Conservation (phyloP, 2,113 vertebrate species). For the Odocoileus hemionus region DNA sequence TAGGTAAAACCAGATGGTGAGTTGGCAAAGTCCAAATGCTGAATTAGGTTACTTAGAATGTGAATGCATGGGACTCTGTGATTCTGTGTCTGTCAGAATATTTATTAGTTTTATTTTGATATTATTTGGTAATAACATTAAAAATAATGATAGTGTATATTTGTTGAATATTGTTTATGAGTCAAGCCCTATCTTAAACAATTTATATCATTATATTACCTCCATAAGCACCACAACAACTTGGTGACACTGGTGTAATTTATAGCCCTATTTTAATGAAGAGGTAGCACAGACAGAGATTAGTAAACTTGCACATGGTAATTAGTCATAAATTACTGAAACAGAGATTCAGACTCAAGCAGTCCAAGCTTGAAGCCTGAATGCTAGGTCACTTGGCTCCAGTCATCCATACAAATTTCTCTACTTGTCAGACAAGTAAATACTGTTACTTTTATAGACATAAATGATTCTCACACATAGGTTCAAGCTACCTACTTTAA, state of each 20-base stretch:
- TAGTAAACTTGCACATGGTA: background rate
- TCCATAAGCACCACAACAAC: background rate
- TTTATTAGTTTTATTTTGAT: background rate
- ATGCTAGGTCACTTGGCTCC: background rate
- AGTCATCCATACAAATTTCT: background rate
- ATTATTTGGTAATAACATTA: background rate
- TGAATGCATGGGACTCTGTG: background rate
- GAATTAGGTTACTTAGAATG: background rate
- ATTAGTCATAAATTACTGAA: slow-evolving; percentile 4
- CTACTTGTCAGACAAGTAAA: background rate
- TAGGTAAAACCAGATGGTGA: background rate
- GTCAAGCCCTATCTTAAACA: background rate
- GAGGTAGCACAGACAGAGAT: background rate
- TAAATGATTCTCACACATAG: background rate
- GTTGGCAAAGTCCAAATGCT: background rate
- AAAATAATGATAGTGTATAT: background rate
- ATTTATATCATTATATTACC: background rate
- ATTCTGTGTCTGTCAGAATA: background rate
- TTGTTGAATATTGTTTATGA: background rate
- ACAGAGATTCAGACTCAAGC: background rate
- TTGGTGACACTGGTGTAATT: background rate
- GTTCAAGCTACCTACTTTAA: background rate
- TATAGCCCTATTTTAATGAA: background rate
- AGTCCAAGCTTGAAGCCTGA: background rate
- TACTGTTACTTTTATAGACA: background rate